phyloP scores from a whole-genome alignment of 2,888 invertebrate species.

The Acrobeloides nanus region DNA sequence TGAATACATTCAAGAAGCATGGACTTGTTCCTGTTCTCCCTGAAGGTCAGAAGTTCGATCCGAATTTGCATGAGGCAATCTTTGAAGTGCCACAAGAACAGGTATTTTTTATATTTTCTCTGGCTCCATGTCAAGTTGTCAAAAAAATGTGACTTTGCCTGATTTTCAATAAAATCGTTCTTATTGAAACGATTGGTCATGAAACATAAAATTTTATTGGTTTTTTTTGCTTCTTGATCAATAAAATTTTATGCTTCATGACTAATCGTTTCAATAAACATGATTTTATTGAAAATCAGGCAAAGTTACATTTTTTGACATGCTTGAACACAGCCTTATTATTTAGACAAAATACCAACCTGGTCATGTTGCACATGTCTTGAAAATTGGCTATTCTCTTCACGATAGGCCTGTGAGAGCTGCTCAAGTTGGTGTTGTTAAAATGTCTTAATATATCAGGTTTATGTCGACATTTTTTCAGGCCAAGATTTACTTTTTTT shows the following conservation, averaged over 20 bases:
- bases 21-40: conserved; percentile 78
- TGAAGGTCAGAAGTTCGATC: conserved; percentile 84
- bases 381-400: conserved; percentile 89
- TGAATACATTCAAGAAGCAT: conserved; percentile 74
- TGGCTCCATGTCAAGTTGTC: background rate
- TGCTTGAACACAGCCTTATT: no score
- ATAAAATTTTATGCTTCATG: no score
- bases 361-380: conserved; percentile 82
- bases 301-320: no score
- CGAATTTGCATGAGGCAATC: conserved; percentile 88
- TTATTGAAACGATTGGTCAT: no score
- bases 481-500: no score
- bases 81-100: conserved; percentile 69
- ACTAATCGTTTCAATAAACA: no score
- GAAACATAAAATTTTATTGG: no score
- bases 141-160: background rate
- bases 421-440: conserved; percentile 81
- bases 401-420: conserved; percentile 87
- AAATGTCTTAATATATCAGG: conserved; percentile 9
- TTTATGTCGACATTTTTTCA: background rate
- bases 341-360: conserved; percentile 59
- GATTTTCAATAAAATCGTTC: no score
- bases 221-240: no score
- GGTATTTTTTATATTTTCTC: conserved; percentile 20
- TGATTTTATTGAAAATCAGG: no score